Conservation (phyloP, 2,888 invertebrate genomes). For the Xiphydria camelus region DNA sequence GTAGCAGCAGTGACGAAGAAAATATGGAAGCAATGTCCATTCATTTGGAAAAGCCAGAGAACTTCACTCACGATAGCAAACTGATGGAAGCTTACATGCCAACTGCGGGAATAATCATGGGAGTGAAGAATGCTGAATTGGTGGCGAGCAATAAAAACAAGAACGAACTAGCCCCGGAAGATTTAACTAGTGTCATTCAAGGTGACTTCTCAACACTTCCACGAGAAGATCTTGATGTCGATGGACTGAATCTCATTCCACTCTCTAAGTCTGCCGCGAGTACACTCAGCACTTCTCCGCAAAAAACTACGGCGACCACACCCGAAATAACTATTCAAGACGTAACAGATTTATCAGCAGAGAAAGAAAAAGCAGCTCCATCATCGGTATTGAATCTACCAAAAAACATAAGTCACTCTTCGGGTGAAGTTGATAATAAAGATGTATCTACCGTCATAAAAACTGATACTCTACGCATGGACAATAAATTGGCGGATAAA, state of each 20-base stretch:
- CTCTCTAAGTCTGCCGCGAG: conserved; percentile 22
- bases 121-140: conserved; percentile 38
- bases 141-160: conserved; percentile 7
- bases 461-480: conserved; percentile 22
- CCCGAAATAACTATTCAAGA: conserved; percentile 66
- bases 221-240: conserved; percentile 13
- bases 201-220: not conserved
- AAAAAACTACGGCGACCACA: conserved; percentile 59
- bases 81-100: conserved; percentile 64
- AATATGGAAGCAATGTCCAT: conserved; percentile 56
- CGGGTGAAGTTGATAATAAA: conserved; percentile 65
- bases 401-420: conserved; percentile 72
- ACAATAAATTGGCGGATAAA: conserved; percentile 38
- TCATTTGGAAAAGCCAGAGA: conserved; percentile 32
- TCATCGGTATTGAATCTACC: conserved; percentile 63
- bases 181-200: conserved; percentile 5
- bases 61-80: conserved; percentile 41
- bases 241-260: conserved; percentile 27
- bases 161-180: not conserved
- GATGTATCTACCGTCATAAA: conserved; percentile 21
- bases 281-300: conserved; percentile 39
- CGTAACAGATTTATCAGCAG: conserved; percentile 32
- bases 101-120: conserved; percentile 69
- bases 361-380: conserved; percentile 58
- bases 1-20: conserved; percentile 63